These are phyloP conservation scores for Augochlorella aurata DNA, from an alignment of 2,888 invertebrate species.

Conservation along the genomic window DNA sequence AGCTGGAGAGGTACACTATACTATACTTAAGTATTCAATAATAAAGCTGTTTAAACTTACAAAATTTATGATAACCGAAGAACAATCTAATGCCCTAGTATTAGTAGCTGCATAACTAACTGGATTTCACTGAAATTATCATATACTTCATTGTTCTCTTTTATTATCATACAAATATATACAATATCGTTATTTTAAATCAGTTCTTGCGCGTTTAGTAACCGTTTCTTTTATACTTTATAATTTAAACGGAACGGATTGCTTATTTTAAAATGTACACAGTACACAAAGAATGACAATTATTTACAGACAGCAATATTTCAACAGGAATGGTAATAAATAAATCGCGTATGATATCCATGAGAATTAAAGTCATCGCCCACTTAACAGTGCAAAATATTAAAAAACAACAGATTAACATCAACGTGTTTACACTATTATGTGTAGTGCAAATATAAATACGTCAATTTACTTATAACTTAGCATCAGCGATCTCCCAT, in stretches of 20 bases:
- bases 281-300: conserved; percentile 49
- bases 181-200: conserved; percentile 73
- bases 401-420: not conserved
- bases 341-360: conserved; percentile 55
- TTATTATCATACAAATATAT: conserved; percentile 79
- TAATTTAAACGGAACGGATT: conserved; percentile 51
- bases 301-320: conserved; percentile 58
- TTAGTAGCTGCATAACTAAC: conserved; percentile 45
- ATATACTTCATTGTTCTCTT: conserved; percentile 63
- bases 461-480: not conserved
- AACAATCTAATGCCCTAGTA: conserved; percentile 59
- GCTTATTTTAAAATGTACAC: conserved; percentile 47
- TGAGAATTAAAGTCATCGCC: conserved; percentile 28
- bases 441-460: not conserved
- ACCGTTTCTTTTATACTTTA: conserved; percentile 38
- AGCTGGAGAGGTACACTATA: conserved; percentile 7
- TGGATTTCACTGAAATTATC: conserved; percentile 64
- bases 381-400: not conserved
- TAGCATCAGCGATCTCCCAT: too few species aligned
- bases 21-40: conserved; percentile 18
- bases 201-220: conserved; percentile 72
- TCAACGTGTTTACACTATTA: not conserved
- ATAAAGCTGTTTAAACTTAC: conserved; percentile 40
- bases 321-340: conserved; percentile 65
- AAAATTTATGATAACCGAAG: conserved; percentile 37